These are phyloP conservation scores for Mesoclemmys tuberculata DNA, from an alignment of 2,113 vertebrate species.

Conservation along the genomic window DNA sequence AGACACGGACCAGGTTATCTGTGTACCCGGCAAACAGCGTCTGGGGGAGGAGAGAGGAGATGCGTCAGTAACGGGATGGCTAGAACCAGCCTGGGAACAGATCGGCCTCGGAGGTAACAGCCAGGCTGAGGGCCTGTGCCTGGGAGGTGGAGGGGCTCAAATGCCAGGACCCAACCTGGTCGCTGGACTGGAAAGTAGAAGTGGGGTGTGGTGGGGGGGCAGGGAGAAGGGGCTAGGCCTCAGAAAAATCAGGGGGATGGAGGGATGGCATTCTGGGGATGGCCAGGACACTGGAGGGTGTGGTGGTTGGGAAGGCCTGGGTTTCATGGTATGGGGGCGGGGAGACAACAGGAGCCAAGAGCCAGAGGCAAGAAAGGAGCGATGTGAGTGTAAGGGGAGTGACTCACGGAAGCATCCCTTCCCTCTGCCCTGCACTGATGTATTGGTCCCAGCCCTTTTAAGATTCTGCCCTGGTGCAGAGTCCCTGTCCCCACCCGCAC, in stretches of 20 bases:
- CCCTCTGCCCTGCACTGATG: neutral
- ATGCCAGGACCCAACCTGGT: neutral
- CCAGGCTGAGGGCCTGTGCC: neutral
- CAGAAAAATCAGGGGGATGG: too few relatives aligned
- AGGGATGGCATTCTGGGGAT: neutral
- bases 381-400: neutral
- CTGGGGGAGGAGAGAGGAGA: constrained; percentile 60
- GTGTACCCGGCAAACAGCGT: constrained; percentile 97
- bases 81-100: neutral
- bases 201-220: neutral
- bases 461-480: neutral
- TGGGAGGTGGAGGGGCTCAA: neutral
- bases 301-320: neutral
- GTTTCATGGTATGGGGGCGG: too few relatives aligned
- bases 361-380: too few relatives aligned
- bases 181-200: neutral
- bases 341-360: too few relatives aligned
- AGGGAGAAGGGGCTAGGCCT: neutral
- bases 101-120: neutral
- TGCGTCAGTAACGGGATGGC: rapidly evolving
- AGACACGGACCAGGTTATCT: constrained; percentile 95
- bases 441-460: neutral
- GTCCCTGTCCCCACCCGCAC: rapidly evolving
- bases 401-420: neutral
- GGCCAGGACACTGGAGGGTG: neutral